Conservation (phyloP, 2,888 invertebrate species). For the Trichogramma dendrolimi region DNA sequence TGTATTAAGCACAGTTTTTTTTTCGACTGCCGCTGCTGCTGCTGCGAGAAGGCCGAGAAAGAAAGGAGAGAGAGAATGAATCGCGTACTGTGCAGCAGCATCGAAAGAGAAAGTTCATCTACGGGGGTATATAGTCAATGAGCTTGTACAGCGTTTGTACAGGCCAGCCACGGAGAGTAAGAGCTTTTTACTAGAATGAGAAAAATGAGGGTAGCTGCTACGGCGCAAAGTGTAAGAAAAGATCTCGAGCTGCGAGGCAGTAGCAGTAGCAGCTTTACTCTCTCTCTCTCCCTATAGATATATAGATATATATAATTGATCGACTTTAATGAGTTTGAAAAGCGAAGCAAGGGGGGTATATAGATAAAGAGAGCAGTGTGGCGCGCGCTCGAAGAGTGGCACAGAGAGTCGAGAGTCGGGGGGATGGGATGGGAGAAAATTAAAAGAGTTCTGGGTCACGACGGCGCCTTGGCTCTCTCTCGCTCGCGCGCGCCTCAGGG, state of each 20-base stretch:
- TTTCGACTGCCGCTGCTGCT: too few relatives aligned
- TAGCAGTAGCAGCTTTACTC: too few relatives aligned
- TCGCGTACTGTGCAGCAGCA: neutral
- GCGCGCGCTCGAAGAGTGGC: conserved; percentile 9
- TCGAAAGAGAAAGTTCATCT: too few relatives aligned
- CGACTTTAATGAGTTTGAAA: conserved; percentile 45
- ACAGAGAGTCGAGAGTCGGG: conserved; percentile 28
- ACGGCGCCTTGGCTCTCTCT: conserved; percentile 19
- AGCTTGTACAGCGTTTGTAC: too few relatives aligned
- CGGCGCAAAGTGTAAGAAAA: neutral
- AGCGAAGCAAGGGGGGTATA: conserved; percentile 39
- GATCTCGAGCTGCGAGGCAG: too few relatives aligned
- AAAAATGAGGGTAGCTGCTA: conserved; percentile 20
- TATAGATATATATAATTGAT: conserved; percentile 41
- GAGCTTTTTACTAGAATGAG: conserved; percentile 18
- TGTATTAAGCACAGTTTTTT: too few relatives aligned
- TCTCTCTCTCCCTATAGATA: neutral
- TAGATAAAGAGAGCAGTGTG: conserved; percentile 27
- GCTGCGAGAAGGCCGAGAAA: neutral
- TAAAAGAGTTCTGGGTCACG: conserved; percentile 49
- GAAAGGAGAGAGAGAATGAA: conserved; percentile 10
- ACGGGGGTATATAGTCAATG: neutral
- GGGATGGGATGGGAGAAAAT: conserved; percentile 33
- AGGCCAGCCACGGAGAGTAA: conserved; percentile 1
- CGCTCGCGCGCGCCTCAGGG: conserved; percentile 31